Evolutionary conservation across 2,797 vertebrate species (phyloP).

Genomic region (Craterocephalus amniculus): DNA sequence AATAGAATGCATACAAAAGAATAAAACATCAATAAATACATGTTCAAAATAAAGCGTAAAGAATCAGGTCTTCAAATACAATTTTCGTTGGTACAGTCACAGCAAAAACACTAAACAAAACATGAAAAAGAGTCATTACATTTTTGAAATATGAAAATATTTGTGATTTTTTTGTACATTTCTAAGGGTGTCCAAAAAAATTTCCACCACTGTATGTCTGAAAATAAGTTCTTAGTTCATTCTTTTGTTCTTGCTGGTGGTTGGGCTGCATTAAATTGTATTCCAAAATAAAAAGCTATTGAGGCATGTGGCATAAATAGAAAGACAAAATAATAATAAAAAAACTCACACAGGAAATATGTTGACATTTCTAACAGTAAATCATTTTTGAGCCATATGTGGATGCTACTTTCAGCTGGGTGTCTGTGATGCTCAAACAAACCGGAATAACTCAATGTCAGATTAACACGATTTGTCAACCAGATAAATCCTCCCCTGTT

Average conservation of each 20-base stretch:
- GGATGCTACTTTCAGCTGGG: neutral
- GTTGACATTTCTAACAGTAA: neutral
- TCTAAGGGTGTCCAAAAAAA: too few relatives aligned
- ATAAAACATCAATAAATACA: too few relatives aligned
- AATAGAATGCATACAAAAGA: too few relatives aligned
- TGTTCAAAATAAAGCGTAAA: too few relatives aligned
- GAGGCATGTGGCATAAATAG: neutral
- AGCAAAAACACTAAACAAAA: too few relatives aligned
- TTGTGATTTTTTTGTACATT: too few relatives aligned
- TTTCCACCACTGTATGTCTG: too few relatives aligned
- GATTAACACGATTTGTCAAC: slow-evolving; percentile 2
- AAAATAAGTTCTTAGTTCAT: neutral
- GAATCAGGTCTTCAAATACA: too few relatives aligned
- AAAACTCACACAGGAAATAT: neutral
- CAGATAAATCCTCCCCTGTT: neutral
- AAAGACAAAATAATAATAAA: neutral
- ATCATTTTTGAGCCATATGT: neutral
- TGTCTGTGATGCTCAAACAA: neutral
- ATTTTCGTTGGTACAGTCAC: too few relatives aligned
- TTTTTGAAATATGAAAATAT: too few relatives aligned
- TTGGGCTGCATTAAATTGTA: neutral
- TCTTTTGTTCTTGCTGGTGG: neutral
- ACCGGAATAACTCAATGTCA: neutral
- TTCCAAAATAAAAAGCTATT: neutral
- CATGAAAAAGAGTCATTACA: too few relatives aligned